Conservation (phyloP, 2,113 vertebrate species). For the Sinocyclocheilus grahami region DNA sequence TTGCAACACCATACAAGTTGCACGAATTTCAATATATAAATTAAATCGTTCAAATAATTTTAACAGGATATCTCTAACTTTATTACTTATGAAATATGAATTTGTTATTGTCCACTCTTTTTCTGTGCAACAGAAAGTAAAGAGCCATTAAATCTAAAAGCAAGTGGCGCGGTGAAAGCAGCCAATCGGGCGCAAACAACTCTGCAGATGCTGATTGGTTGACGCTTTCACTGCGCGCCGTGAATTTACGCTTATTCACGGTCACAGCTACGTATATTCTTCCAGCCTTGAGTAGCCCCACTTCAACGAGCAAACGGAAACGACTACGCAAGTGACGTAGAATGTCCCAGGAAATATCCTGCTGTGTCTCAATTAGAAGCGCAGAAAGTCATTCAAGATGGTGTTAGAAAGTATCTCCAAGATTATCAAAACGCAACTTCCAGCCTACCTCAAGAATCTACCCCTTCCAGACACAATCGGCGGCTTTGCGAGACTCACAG, state of each 20-base stretch:
- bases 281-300: accelerated
- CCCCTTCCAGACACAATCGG: slow-evolving; percentile 89
- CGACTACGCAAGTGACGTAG: slow-evolving; percentile 56
- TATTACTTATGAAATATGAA: neutral
- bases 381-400: slow-evolving; percentile 74
- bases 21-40: too few relatives aligned
- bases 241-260: slow-evolving; percentile 62
- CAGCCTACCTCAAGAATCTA: slow-evolving; percentile 91
- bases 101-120: neutral
- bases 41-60: too few relatives aligned
- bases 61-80: neutral
- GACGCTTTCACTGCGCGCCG: neutral
- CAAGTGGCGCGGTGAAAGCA: neutral
- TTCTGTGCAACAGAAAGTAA: neutral
- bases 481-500: slow-evolving; percentile 88
- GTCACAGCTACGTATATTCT: slow-evolving; percentile 26
- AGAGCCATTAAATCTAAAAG: neutral
- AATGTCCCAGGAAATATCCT: slow-evolving; percentile 57
- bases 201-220: slow-evolving; percentile 72
- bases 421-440: slow-evolving; percentile 92
- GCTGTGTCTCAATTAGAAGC: slow-evolving; percentile 56
- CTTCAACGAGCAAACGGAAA: slow-evolving; percentile 35
- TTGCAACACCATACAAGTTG: too few relatives aligned
- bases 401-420: slow-evolving; percentile 86
- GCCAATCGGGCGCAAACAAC: slow-evolving; percentile 76